Base-by-base conservation (phyloP, 2,113 vertebrate species). In the Desmodus rotundus region DNA sequence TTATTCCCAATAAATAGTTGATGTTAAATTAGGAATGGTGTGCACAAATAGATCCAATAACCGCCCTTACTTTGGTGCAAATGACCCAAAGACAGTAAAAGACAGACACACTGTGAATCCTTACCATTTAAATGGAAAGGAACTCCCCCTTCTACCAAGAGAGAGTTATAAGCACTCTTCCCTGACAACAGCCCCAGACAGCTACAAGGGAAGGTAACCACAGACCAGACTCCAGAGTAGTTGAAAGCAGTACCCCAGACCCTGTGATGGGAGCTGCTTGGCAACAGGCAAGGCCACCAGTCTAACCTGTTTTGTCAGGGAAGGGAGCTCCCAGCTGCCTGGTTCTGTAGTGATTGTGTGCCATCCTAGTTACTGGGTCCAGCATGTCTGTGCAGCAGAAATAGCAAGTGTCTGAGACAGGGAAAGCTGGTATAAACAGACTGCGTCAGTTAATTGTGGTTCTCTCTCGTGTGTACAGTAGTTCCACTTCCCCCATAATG, bases 401-500 rank as follows among this genome's bases (percentile, higher is more conserved):
- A 94, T 72, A 94, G 91, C 73, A 94, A 86, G 87, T 65, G 82
- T 90, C 88, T 73, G 61, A 96, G 84, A 67, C 38, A 82, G 82
- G 38, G 91, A 67, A 93, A 68, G 81, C 54, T 77, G 76, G 87
- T 92, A 83, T 93, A 93, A 96, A 93, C 74, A 95, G 43, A 93
- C 31, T 26, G 38, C 58, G 96, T 86, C 73, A 78, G 80, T 96
- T 95, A 95, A 80, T 54, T 94, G 83, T 93, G 94, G 76, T 92
- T 97, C 87, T 94, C 45, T 92, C 73, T 95, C 33, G 14, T 24
- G 43, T 94, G 81, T 84, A n/a, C 28, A 31, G 28, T 94, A 83
- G 82, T 97, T 97, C 87, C 83, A 88, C 93, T 97, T 97, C 92
- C 93, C 87, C 72, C 72, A 41, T 81, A 68, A 80, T 96, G 87